Percentiles rank a stretch among this genome's conserved stretches.
Evolutionary conservation across 1,140 invertebrate genomes (phyloP).

Genomic region (Aphelinus certus): DNA sequence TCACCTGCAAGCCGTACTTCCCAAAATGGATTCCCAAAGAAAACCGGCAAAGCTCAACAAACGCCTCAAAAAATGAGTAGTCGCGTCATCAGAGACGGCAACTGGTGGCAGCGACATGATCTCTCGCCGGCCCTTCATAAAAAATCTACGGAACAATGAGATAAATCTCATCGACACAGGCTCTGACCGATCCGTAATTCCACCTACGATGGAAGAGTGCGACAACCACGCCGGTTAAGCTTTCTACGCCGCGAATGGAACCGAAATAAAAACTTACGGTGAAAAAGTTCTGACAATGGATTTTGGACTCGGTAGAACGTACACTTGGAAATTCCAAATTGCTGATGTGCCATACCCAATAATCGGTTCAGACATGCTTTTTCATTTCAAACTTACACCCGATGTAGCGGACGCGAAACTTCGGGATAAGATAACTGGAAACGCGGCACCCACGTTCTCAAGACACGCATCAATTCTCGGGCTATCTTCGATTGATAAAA

Average conservation of each 20-base stretch:
- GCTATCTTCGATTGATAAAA: conserved; percentile 1
- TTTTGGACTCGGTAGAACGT: conserved; percentile 49
- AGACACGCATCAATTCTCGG: neutral
- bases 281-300: conserved; percentile 49
- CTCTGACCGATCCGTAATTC: conserved; percentile 38
- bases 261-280: conserved; percentile 52
- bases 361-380: conserved; percentile 43
- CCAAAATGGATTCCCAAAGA: too few species aligned
- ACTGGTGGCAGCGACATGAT: too few species aligned
- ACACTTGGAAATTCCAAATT: conserved; percentile 56
- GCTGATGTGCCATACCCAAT: conserved; percentile 51
- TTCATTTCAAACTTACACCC: conserved; percentile 50
- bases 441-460: neutral
- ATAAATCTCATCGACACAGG: conserved; percentile 38
- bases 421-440: conserved; percentile 47
- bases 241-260: conserved; percentile 45
- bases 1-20: too few species aligned
- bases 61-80: too few species aligned
- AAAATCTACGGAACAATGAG: too few species aligned
- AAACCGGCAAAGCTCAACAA: too few species aligned
- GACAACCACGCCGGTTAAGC: conserved; percentile 19
- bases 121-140: too few species aligned
- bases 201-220: neutral
- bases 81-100: too few species aligned
- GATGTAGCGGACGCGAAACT: conserved; percentile 49